These are phyloP conservation scores for Dryobota labecula DNA, from an alignment of 2,888 invertebrate genomes.

Conservation along the genomic window DNA sequence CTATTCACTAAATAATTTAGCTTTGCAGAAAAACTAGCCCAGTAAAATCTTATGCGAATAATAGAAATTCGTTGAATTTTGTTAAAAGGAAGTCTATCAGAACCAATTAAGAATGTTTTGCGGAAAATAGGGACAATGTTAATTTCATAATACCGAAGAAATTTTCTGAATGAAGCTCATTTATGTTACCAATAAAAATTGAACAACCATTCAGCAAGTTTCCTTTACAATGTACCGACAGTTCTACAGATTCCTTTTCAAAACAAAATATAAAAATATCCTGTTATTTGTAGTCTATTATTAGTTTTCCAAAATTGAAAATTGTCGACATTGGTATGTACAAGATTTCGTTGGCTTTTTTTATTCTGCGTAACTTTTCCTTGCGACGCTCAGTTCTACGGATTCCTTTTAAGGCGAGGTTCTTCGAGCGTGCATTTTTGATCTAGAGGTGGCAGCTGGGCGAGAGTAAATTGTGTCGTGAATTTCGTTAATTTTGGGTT, in stretches of 20 bases:
- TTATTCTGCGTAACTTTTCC: not conserved
- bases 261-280: not conserved
- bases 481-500: too few relatives aligned
- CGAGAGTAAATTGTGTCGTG: too few relatives aligned
- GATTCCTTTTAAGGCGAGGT: not conserved
- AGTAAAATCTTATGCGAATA: not conserved
- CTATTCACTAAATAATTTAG: not conserved
- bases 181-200: not conserved
- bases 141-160: not conserved
- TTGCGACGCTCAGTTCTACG: not conserved
- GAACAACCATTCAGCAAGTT: not conserved
- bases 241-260: constrained; percentile 1
- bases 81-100: not conserved
- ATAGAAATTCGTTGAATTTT: not conserved
- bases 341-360: not conserved
- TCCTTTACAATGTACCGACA: too few relatives aligned
- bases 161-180: not conserved
- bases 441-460: too few relatives aligned
- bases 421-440: too few relatives aligned
- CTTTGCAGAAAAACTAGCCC: not conserved
- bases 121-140: not conserved
- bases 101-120: not conserved
- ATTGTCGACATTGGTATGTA: not conserved
- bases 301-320: not conserved
- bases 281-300: not conserved